These are phyloP conservation scores for Brachystomella parvula DNA, from an alignment of 1,140 invertebrate genomes.

Conservation along the genomic window DNA sequence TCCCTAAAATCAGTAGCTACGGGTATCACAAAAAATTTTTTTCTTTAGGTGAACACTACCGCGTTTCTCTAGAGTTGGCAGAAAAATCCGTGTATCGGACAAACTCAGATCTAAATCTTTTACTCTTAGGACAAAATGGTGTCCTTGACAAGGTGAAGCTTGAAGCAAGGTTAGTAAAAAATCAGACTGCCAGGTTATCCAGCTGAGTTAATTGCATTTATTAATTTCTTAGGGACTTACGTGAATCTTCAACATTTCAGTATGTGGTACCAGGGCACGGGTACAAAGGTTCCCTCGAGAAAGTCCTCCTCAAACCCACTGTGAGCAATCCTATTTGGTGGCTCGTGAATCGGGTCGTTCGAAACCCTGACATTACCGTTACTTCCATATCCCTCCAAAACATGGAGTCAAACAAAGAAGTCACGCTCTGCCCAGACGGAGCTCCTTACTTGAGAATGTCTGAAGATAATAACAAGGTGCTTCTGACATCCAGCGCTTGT, in stretches of 20 bases:
- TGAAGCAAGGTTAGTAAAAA: background rate
- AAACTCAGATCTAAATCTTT: slow-evolving; percentile 1
- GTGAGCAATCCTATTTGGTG: slow-evolving; percentile 4
- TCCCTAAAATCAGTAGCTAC: background rate
- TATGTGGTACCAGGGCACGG: background rate
- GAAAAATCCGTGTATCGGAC: too few relatives aligned
- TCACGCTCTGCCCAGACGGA: background rate
- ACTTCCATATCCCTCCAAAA: background rate
- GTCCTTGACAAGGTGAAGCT: background rate
- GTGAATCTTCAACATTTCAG: background rate
- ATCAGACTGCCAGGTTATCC: background rate
- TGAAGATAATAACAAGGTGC: background rate
- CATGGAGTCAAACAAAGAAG: background rate
- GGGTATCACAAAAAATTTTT: background rate
- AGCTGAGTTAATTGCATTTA: background rate
- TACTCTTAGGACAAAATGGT: background rate
- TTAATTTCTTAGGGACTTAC: slow-evolving; percentile 3
- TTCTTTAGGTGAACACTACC: slow-evolving; percentile 9
- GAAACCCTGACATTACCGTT: background rate
- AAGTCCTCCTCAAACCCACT: background rate
- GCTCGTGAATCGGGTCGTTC: background rate
- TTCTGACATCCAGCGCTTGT: background rate
- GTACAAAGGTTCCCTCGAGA: background rate
- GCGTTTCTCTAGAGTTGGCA: background rate
- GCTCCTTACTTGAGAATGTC: background rate